Conservation (phyloP, 1,140 invertebrate genomes). For the Drosophila carrolli region DNA sequence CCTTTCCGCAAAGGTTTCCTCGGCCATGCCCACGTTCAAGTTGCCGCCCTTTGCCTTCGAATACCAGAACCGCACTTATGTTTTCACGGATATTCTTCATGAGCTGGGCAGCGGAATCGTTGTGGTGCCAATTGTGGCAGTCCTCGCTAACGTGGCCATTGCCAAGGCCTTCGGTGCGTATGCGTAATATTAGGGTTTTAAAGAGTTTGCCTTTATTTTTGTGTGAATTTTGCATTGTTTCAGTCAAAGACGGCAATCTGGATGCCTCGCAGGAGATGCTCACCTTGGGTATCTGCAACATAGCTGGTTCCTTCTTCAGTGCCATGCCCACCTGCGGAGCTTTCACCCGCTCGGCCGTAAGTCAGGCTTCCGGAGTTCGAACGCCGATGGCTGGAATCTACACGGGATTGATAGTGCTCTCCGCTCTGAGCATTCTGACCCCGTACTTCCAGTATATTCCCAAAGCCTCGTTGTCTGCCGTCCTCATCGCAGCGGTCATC, state of each 20-base stretch:
- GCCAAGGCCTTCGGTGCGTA: conserved; percentile 93
- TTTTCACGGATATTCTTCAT: conserved; percentile 88
- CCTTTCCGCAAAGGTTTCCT: conserved; percentile 87
- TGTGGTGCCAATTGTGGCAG: conserved; percentile 91
- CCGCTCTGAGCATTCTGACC: conserved; percentile 90
- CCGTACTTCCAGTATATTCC: conserved; percentile 94
- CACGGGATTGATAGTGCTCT: conserved; percentile 86
- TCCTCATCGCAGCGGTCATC: conserved; percentile 94
- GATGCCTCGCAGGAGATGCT: conserved; percentile 91
- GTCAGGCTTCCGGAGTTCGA: conserved; percentile 90
- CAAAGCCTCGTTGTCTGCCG: conserved; percentile 90
- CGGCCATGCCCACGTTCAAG: conserved; percentile 88
- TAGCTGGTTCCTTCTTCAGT: conserved; percentile 90
- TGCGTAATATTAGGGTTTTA: neutral
- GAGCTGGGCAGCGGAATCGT: conserved; percentile 89
- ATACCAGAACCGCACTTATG: conserved; percentile 87
- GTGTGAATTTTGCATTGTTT: neutral
- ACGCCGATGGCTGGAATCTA: conserved; percentile 91
- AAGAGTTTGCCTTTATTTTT: neutral
- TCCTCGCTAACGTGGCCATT: conserved; percentile 94
- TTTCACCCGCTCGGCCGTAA: conserved; percentile 92
- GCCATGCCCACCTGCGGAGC: conserved; percentile 92
- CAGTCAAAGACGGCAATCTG: conserved; percentile 86
- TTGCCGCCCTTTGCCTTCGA: conserved; percentile 88
- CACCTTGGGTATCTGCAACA: conserved; percentile 90